Evolutionary conservation across 2,888 invertebrate genomes (phyloP), one percentile per base, ranked within the genome.

Genomic region (Acanthosepion pharaonis): DNA sequence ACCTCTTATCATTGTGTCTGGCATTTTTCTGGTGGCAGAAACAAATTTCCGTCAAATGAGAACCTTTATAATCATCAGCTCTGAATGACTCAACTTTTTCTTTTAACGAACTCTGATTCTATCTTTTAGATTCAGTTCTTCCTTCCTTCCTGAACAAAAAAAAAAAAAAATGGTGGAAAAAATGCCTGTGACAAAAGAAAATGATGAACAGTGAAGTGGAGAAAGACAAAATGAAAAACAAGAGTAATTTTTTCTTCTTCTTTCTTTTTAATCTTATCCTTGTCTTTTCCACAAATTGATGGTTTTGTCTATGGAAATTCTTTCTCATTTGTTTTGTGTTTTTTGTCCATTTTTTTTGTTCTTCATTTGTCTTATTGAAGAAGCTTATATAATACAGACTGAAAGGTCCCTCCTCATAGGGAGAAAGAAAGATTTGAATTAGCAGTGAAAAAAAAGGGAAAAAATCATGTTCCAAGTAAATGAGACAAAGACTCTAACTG

Each of bases 1-100:
- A 78, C 78, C n/a, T 78, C 78, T 78, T 78, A 78, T 78, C 78
- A 33, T 20, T 78, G n/a, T 78, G 28, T n/a, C 78, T n/a, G 78
- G n/a, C 78, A 78, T 78, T 78, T 78, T 78, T 78, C 78, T 78
- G 78, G n/a, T 78, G 78, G 78, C 78, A 11, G 78, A 78, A 78
- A 78, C 78, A 78, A 78, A 78, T 78, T 78, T 78, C 78, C n/a
- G 78, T 78, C 78, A 78, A 78, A 78, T 78, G 78, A 78, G 78
- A 78, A 78, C n/a, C 78, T 78, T 78, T 78, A 78, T 78, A 78
- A 78, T 78, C 78, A 78, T n/a, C 78, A n/a, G n/a, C 78, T n/a
- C 9, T 5, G n/a, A 78, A 78, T 78, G 78, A 78, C 78, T 78
- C 78, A 78, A 33, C 78, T 78, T 78, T 78, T 78, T n/a, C n/a